Conservation (phyloP, 2,888 invertebrate species). For the Lasioglossum villosulum region DNA sequence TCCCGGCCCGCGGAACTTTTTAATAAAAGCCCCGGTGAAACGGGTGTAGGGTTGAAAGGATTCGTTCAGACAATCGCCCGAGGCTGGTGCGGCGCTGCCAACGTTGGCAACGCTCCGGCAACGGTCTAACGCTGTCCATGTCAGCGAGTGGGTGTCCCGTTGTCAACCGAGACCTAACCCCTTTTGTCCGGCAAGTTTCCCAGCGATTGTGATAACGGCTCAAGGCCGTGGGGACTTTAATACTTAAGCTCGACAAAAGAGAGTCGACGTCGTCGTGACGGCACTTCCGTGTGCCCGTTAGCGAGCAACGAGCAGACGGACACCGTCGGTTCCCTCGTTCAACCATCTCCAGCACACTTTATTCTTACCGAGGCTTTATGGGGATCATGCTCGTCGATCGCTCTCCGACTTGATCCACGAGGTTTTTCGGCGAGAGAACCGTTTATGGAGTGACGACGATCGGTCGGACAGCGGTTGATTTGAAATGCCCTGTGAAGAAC, state of each 20-base stretch:
- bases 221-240: constrained; percentile 70
- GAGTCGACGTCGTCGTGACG: constrained; percentile 34
- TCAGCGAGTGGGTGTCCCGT: constrained; percentile 9
- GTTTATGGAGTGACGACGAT: background rate
- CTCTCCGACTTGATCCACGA: background rate
- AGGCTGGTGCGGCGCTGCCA: background rate
- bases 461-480: background rate
- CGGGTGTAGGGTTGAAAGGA: constrained; percentile 32
- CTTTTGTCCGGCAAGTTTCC: constrained; percentile 62
- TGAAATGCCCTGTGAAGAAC: background rate
- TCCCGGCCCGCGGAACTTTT: constrained; percentile 18
- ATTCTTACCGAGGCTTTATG: background rate
- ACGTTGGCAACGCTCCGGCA: background rate
- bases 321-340: background rate
- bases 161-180: constrained; percentile 22
- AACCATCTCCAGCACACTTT: background rate
- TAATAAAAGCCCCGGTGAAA: constrained; percentile 13
- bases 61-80: constrained; percentile 31
- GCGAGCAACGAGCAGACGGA: constrained; percentile 18
- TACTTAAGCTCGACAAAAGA: constrained; percentile 72
- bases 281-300: constrained; percentile 65
- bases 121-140: background rate
- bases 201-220: constrained; percentile 64
- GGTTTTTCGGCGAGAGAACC: background rate
- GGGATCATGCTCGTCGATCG: background rate